Evolutionary conservation across 2,113 vertebrate genomes (phyloP).

Genomic region (Eretmochelys imbricata): DNA sequence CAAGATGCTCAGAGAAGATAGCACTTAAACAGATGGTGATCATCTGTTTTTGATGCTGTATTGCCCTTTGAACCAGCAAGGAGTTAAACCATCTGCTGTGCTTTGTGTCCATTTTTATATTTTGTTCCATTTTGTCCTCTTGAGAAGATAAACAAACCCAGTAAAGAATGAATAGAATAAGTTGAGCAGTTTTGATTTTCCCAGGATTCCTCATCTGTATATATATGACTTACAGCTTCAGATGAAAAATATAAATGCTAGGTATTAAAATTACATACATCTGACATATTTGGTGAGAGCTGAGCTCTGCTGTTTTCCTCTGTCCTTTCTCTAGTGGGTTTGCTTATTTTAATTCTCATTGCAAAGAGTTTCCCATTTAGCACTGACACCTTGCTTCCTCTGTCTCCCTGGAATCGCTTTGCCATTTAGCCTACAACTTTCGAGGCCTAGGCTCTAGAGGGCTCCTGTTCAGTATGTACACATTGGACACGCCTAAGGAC

Average conservation of each 20-base stretch:
- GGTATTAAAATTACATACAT: rapidly evolving
- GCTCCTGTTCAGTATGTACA: rapidly evolving
- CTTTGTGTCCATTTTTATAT: background rate
- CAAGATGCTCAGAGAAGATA: background rate
- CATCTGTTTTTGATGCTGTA: background rate
- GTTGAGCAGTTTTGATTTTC: background rate
- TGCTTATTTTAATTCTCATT: background rate
- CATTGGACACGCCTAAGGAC: background rate
- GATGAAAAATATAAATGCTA: background rate
- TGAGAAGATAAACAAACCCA: background rate
- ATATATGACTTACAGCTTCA: background rate
- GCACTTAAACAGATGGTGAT: background rate
- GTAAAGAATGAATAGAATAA: background rate
- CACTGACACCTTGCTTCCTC: background rate
- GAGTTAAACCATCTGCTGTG: background rate
- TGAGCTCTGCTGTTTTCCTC: background rate
- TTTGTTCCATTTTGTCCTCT: background rate
- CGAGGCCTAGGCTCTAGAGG: background rate
- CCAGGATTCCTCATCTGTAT: background rate
- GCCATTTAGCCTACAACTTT: background rate
- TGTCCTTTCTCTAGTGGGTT: background rate
- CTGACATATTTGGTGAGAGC: background rate
- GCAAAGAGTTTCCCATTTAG: background rate
- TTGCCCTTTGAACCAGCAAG: constrained; percentile 5
- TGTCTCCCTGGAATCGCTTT: background rate